Evolutionary conservation across 2,797 vertebrate genomes (phyloP).

Genomic region (Cryptoprocta ferox): DNA sequence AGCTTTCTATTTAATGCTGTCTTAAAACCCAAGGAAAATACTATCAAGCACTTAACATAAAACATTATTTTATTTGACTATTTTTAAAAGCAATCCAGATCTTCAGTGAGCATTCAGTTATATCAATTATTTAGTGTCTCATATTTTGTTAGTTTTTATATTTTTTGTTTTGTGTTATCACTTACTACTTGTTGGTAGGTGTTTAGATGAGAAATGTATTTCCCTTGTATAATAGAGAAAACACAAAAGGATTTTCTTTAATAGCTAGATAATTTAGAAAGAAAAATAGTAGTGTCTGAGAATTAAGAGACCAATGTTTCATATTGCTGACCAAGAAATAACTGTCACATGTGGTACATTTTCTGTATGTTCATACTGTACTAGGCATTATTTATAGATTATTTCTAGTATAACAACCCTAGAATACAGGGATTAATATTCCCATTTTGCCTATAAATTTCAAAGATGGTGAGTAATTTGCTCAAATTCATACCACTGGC

Average conservation of each 20-base stretch:
- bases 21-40: not conserved
- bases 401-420: not conserved
- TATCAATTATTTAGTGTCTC: not conserved
- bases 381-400: not conserved
- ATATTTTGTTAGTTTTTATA: conserved; percentile 44
- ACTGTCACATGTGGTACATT: not conserved
- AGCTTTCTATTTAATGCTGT: not conserved
- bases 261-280: conserved; percentile 21
- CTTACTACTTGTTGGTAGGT: not conserved
- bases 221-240: not conserved
- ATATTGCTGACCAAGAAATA: not conserved
- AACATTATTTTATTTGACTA: conserved; percentile 23
- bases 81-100: conserved; percentile 13
- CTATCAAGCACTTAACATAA: not conserved
- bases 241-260: not conserved
- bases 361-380: not conserved
- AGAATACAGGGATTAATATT: not conserved
- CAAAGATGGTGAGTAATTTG: not conserved
- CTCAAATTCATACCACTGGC: not conserved
- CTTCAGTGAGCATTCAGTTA: not conserved
- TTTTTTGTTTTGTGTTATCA: not conserved
- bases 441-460: not conserved
- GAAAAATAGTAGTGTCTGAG: not conserved
- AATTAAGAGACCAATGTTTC: conserved; percentile 7
- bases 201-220: conserved; percentile 24